Evolutionary conservation across 2,888 invertebrate genomes (phyloP).

Genomic region (Allophyes oxyacanthae): DNA sequence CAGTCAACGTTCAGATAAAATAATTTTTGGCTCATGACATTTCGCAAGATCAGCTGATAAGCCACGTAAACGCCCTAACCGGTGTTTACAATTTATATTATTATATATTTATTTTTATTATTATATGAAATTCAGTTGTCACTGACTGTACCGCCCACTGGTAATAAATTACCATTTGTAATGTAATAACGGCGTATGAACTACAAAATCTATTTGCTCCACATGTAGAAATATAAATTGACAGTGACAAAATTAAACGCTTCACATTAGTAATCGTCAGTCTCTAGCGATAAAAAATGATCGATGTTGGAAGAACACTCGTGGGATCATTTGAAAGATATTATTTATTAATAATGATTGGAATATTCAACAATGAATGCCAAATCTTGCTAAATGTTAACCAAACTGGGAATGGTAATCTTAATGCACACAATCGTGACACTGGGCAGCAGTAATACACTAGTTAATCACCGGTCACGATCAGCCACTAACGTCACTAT

Average conservation of each 20-base stretch:
- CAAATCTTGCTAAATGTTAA: slow-evolving; percentile 36
- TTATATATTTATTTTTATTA: no score
- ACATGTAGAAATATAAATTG: slow-evolving; percentile 40
- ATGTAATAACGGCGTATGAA: slow-evolving; percentile 38
- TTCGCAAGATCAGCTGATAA: slow-evolving; percentile 55
- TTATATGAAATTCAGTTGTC: slow-evolving; percentile 53
- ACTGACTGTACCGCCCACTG: slow-evolving; percentile 38
- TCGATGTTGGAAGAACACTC: slow-evolving; percentile 10
- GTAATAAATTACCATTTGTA: slow-evolving; percentile 41
- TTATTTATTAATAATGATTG: slow-evolving; percentile 10
- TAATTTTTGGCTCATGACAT: slow-evolving; percentile 59
- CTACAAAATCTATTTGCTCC: slow-evolving; percentile 37
- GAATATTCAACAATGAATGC: slow-evolving; percentile 21
- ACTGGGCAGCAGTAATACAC: slow-evolving; percentile 12
- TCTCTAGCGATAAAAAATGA: slow-evolving; percentile 35
- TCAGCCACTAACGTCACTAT: slow-evolving; percentile 54
- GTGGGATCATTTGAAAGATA: slow-evolving; percentile 1
- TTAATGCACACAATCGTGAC: slow-evolving; percentile 40
- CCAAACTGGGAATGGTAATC: slow-evolving; percentile 33
- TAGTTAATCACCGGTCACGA: slow-evolving; percentile 59
- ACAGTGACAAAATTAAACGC: slow-evolving; percentile 44
- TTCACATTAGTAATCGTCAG: slow-evolving; percentile 43
- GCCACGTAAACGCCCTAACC: slow-evolving; percentile 43
- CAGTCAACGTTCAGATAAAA: slow-evolving; percentile 63
- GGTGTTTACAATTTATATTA: slow-evolving; percentile 47